Conservation (phyloP, 2,888 invertebrate species). For the Marronus borbonicus region DNA sequence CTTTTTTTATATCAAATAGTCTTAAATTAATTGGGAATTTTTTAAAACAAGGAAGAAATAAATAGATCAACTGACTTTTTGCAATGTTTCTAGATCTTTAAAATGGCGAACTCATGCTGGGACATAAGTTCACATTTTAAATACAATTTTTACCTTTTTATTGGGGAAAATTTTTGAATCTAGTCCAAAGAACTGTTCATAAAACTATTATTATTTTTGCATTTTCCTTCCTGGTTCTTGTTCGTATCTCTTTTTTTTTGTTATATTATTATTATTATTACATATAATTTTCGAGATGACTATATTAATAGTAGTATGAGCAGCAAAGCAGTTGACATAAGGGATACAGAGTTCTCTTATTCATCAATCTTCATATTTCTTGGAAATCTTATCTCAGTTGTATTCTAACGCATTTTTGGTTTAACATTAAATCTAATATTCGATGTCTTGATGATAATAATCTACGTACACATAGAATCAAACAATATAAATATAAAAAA, state of each 20-base stretch:
- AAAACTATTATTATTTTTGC: slow-evolving; percentile 58
- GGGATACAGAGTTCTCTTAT: slow-evolving; percentile 66
- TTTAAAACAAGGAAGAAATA: slow-evolving; percentile 1
- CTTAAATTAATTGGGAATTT: too few relatives aligned
- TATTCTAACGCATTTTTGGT: slow-evolving; percentile 53
- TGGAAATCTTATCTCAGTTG: slow-evolving; percentile 64
- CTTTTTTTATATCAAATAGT: neutral
- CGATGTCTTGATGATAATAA: slow-evolving; percentile 57
- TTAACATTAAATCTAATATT: slow-evolving; percentile 53
- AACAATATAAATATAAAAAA: neutral
- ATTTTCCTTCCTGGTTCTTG: neutral
- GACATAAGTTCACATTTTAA: slow-evolving; percentile 58
- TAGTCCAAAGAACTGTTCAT: slow-evolving; percentile 59
- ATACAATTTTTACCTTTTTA: slow-evolving; percentile 41
- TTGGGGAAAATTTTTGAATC: slow-evolving; percentile 41
- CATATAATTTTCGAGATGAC: slow-evolving; percentile 3
- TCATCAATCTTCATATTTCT: slow-evolving; percentile 56
- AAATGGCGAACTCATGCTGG: slow-evolving; percentile 61
- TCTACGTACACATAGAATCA: neutral
- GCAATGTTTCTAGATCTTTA: slow-evolving; percentile 52
- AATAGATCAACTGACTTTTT: slow-evolving; percentile 54
- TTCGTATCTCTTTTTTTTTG: too few relatives aligned
- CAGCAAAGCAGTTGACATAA: slow-evolving; percentile 66
- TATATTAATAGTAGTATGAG: slow-evolving; percentile 63
- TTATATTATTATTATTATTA: too few relatives aligned